Evolutionary conservation across 1,140 invertebrate species (phyloP).

Genomic region (Drosophila baimaii): DNA sequence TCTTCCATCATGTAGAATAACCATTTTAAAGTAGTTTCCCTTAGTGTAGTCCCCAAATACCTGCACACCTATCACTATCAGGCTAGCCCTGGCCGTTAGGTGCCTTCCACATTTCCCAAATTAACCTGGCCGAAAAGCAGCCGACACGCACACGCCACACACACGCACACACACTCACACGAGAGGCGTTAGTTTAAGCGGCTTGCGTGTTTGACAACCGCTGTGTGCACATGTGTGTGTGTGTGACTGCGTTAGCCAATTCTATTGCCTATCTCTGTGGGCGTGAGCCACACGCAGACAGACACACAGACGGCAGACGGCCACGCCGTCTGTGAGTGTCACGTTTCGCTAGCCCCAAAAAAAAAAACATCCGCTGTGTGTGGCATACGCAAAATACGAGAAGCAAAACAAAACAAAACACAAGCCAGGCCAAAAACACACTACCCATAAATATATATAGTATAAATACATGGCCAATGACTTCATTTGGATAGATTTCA

Average conservation of each 20-base stretch:
- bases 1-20: not conserved
- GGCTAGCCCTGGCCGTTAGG: constrained; percentile 11
- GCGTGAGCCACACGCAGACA: not conserved
- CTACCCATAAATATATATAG: constrained; percentile 21
- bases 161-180: not conserved
- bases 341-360: constrained; percentile 61
- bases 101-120: constrained; percentile 66
- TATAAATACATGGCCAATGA: constrained; percentile 48
- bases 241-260: constrained; percentile 24
- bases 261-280: constrained; percentile 32
- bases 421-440: constrained; percentile 41
- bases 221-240: constrained; percentile 28
- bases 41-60: constrained; percentile 7
- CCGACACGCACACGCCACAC: not conserved
- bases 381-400: constrained; percentile 61
- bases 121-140: constrained; percentile 52
- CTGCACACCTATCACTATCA: constrained; percentile 12
- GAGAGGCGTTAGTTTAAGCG: constrained; percentile 64
- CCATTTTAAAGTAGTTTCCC: not conserved
- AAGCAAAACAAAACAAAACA: constrained; percentile 25
- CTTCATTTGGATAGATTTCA: constrained; percentile 56
- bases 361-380: constrained; percentile 67
- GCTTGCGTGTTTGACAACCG: constrained; percentile 68
- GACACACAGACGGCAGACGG: constrained; percentile 11
- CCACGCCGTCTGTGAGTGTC: constrained; percentile 49